phyloP scores from a whole-genome alignment of 2,888 invertebrate genomes.

The Muschampia plurimacula region DNA sequence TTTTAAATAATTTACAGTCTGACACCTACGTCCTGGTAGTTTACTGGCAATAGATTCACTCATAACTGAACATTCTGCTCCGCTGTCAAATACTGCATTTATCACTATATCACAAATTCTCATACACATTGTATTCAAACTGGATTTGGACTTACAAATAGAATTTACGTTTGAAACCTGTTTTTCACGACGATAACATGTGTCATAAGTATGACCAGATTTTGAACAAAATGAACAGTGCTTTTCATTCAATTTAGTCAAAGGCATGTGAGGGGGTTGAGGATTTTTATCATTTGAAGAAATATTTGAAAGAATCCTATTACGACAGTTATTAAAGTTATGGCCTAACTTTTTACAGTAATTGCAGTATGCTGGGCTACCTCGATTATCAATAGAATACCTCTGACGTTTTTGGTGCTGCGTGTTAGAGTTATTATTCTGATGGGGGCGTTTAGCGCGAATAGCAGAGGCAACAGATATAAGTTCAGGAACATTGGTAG shows the following conservation, averaged over 20 bases:
- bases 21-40: conserved; percentile 37
- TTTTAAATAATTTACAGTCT: conserved; percentile 19
- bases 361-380: background rate
- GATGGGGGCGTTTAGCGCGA: conserved; percentile 7
- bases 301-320: background rate
- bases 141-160: conserved; percentile 35
- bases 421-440: background rate
- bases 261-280: background rate
- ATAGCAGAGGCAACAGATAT: conserved; percentile 37
- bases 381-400: background rate
- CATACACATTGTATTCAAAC: conserved; percentile 36
- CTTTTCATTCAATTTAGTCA: background rate
- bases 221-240: conserved; percentile 47
- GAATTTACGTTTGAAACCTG: conserved; percentile 49
- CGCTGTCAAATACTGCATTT: conserved; percentile 50
- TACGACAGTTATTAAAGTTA: background rate
- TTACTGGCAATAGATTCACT: conserved; percentile 47
- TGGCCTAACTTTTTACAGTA: background rate
- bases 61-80: conserved; percentile 51
- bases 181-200: conserved; percentile 47
- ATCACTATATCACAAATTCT: conserved; percentile 36
- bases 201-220: conserved; percentile 48
- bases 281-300: background rate
- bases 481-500: conserved; percentile 34
- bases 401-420: background rate